Evolutionary conservation across 1,140 invertebrate genomes (phyloP).

Genomic region (Sminthurides bifidus): DNA sequence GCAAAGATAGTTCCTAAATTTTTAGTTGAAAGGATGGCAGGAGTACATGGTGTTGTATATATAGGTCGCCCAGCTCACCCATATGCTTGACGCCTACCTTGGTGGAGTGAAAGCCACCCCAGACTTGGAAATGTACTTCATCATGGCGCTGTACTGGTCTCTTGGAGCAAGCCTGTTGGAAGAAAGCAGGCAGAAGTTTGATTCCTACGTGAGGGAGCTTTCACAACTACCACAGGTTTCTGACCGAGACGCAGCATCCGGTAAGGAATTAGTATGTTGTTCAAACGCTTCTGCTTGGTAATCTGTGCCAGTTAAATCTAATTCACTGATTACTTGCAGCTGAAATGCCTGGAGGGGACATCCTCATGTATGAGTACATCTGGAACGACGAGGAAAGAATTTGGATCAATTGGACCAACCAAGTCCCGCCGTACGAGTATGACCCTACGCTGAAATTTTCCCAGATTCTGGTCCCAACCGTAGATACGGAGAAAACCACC

Average conservation of each 20-base stretch:
- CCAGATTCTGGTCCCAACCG: slow-evolving; percentile 76
- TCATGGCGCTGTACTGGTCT: slow-evolving; percentile 68
- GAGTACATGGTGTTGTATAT: neutral
- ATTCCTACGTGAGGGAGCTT: slow-evolving; percentile 63
- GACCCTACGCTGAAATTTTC: slow-evolving; percentile 55
- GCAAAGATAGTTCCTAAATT: neutral
- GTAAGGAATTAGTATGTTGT: slow-evolving; percentile 6
- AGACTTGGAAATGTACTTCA: slow-evolving; percentile 55
- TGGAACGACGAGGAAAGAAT: slow-evolving; percentile 52
- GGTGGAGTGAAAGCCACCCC: slow-evolving; percentile 33
- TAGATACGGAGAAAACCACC: slow-evolving; percentile 65
- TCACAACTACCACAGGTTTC: slow-evolving; percentile 53
- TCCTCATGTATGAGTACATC: slow-evolving; percentile 67
- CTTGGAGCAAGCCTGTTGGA: slow-evolving; percentile 62
- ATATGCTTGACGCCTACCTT: slow-evolving; percentile 58
- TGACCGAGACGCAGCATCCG: slow-evolving; percentile 45
- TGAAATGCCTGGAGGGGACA: slow-evolving; percentile 52
- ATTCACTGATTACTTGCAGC: slow-evolving; percentile 37
- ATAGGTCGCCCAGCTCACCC: slow-evolving; percentile 69
- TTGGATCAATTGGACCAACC: slow-evolving; percentile 77
- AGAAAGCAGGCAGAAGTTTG: slow-evolving; percentile 56
- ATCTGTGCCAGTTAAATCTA: neutral
- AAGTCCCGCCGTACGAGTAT: slow-evolving; percentile 63
- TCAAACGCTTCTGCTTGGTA: neutral
- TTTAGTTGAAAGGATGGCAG: neutral